These are phyloP conservation scores for Lophochroa leadbeateri DNA, from an alignment of 2,113 vertebrate species.

Conservation along the genomic window DNA sequence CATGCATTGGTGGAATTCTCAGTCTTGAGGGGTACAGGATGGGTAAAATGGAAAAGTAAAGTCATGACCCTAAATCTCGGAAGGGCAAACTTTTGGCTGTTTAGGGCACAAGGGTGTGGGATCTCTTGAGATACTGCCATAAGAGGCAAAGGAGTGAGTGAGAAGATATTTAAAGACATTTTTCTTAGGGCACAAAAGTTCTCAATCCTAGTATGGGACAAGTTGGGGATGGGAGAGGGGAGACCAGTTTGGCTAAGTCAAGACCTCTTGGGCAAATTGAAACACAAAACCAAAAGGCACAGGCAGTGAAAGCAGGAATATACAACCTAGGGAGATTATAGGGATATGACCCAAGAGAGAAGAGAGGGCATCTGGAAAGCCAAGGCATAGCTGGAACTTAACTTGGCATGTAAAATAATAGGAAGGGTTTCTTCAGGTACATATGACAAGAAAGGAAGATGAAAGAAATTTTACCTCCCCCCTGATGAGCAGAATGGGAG, in stretches of 20 bases:
- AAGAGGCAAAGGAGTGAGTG: background rate
- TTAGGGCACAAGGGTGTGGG: background rate
- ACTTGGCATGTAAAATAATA: background rate
- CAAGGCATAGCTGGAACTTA: background rate
- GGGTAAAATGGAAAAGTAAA: background rate
- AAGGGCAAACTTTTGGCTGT: background rate
- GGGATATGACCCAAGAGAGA: background rate
- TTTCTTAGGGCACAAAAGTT: background rate
- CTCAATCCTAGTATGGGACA: background rate
- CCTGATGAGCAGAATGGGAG: background rate
- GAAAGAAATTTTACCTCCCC: background rate
- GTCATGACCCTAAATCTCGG: background rate
- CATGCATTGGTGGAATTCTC: background rate
- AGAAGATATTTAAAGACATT: background rate
- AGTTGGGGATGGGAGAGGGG: background rate
- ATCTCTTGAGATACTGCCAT: background rate
- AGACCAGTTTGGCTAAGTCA: background rate
- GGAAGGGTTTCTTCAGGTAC: background rate
- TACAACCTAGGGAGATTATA: background rate
- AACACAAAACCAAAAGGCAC: background rate
- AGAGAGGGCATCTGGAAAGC: background rate
- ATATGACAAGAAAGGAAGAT: background rate
- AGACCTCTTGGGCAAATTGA: background rate
- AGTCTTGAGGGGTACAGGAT: background rate
- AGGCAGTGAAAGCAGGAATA: background rate